Evolutionary conservation across 1,140 invertebrate genomes (phyloP).

Genomic region (Hyposmocoma kahamanoa): DNA sequence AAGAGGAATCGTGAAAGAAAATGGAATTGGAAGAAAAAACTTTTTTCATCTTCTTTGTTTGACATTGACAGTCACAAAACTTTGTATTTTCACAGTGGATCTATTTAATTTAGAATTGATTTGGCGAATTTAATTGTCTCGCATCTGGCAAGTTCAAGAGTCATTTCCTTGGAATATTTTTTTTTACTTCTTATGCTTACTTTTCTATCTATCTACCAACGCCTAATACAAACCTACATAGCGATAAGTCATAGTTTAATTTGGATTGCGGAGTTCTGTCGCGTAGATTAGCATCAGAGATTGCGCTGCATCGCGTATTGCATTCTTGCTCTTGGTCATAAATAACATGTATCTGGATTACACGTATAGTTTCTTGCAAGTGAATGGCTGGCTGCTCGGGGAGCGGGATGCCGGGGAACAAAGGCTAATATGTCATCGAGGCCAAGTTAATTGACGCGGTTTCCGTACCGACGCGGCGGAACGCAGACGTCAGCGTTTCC

Average conservation of each 20-base stretch:
- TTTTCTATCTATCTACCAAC: too few species aligned
- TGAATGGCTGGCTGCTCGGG: slow-evolving; percentile 24
- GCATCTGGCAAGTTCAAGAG: slow-evolving; percentile 51
- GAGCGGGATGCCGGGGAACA: slow-evolving; percentile 37
- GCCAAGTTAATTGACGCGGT: slow-evolving; percentile 69
- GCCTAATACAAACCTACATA: too few species aligned
- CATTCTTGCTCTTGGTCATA: slow-evolving; percentile 1
- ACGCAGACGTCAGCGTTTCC: slow-evolving; percentile 58
- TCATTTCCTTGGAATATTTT: slow-evolving; percentile 37
- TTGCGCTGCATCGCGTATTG: background rate
- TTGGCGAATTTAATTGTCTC: slow-evolving; percentile 53
- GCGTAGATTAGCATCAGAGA: too few species aligned
- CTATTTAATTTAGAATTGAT: slow-evolving; percentile 70
- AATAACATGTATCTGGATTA: slow-evolving; percentile 3
- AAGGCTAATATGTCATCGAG: slow-evolving; percentile 69
- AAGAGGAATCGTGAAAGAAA: slow-evolving; percentile 69
- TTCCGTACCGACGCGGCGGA: slow-evolving; percentile 58
- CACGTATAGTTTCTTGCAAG: slow-evolving; percentile 28
- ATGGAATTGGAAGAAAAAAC: slow-evolving; percentile 69
- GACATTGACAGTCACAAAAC: slow-evolving; percentile 70
- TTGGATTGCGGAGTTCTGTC: too few species aligned
- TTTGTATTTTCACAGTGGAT: slow-evolving; percentile 66
- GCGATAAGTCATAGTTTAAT: too few species aligned
- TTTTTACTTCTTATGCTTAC: too few species aligned
- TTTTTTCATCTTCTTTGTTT: slow-evolving; percentile 74